Conservation (phyloP, 2,888 invertebrate genomes). For the Digitonthophagus gazella region DNA sequence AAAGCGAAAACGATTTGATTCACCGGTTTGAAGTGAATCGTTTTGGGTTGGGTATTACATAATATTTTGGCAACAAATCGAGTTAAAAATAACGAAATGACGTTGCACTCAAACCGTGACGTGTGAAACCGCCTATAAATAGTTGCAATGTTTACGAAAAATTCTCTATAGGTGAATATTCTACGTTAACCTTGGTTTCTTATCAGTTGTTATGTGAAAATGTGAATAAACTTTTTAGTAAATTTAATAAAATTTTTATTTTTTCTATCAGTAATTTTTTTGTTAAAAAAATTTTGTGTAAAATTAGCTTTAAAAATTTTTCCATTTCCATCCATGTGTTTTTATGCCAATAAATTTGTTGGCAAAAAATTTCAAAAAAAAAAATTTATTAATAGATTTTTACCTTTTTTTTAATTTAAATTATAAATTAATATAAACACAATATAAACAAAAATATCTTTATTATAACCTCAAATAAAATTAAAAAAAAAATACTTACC, state of each 20-base stretch:
- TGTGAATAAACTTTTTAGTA: not conserved
- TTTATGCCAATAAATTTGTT: no score
- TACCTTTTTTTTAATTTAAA: no score
- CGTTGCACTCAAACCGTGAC: constrained; percentile 9
- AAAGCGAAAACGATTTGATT: no score
- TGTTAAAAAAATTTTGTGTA: no score
- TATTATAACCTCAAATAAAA: constrained; percentile 12
- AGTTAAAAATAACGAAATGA: constrained; percentile 6
- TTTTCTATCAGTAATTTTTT: no score
- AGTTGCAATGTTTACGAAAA: constrained; percentile 6
- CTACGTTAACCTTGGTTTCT: constrained; percentile 3
- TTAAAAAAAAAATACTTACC: constrained; percentile 60
- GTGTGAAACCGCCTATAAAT: constrained; percentile 1
- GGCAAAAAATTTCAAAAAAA: no score
- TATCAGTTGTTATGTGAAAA: not conserved
- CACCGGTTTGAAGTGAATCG: no score
- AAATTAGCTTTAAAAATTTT: no score
- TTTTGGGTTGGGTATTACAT: not conserved
- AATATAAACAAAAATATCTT: no score
- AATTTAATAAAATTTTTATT: not conserved
- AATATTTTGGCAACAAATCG: not conserved
- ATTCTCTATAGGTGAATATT: constrained; percentile 5
- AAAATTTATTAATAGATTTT: no score
- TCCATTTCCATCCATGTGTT: no score
- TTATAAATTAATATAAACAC: no score